Conservation (phyloP, 1,140 invertebrate species). For the Calephelis virginiensis region DNA sequence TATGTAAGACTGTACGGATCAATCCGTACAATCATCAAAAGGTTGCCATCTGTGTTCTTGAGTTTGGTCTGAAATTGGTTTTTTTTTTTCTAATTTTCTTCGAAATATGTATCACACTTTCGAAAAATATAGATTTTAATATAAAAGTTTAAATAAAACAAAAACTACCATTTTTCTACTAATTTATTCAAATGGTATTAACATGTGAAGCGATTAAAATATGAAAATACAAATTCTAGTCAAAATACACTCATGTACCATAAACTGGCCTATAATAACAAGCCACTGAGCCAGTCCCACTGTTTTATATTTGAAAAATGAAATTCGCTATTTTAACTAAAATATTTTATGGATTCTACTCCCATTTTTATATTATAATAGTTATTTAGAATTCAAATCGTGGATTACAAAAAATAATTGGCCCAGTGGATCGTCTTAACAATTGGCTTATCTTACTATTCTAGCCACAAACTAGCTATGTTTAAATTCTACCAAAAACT, state of each 20-base stretch:
- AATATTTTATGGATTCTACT: too few species aligned
- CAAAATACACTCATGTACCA: slow-evolving; percentile 13
- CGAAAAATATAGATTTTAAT: too few species aligned
- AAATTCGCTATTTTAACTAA: background rate
- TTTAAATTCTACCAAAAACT: slow-evolving; percentile 16
- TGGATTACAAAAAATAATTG: background rate
- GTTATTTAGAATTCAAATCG: background rate
- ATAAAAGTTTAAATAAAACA: too few species aligned
- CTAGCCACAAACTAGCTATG: slow-evolving; percentile 9
- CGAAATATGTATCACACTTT: too few species aligned
- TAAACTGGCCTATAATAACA: slow-evolving; percentile 11
- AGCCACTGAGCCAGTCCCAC: background rate
- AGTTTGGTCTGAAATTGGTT: too few species aligned
- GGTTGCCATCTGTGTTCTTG: too few species aligned
- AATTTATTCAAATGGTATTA: slow-evolving; percentile 15
- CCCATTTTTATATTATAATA: background rate
- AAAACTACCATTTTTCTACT: slow-evolving; percentile 6
- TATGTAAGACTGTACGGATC: too few species aligned
- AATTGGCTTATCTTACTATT: background rate
- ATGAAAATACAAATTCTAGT: slow-evolving; percentile 17
- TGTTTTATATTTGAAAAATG: background rate
- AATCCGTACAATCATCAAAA: too few species aligned
- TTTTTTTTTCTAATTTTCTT: too few species aligned
- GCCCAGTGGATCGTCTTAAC: slow-evolving; percentile 1
- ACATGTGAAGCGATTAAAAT: slow-evolving; percentile 14